Percentiles rank a stretch among this genome's conserved stretches.
These are phyloP conservation scores for Aspidiotus destructor DNA, from an alignment of 2,888 invertebrate genomes.

Conservation along the genomic window DNA sequence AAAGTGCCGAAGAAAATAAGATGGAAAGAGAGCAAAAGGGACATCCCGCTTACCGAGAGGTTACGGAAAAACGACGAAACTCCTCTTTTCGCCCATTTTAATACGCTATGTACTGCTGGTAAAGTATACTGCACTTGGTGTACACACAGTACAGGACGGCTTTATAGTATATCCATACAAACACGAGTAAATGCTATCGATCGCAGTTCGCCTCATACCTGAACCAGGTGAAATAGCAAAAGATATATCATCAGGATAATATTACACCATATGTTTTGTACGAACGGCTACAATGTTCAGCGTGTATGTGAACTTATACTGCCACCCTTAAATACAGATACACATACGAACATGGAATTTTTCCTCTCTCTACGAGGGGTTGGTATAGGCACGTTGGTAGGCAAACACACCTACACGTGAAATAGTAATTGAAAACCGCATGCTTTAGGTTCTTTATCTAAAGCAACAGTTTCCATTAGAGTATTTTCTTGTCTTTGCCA, in stretches of 20 bases:
- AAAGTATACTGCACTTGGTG: too few species aligned
- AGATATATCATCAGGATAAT: conserved; percentile 29
- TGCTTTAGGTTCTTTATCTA: not conserved
- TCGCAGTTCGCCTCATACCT: conserved; percentile 14
- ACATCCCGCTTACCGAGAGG: not conserved
- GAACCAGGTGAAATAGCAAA: conserved; percentile 29
- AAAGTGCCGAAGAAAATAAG: too few species aligned
- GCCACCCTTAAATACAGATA: not conserved
- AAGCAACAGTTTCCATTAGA: conserved; percentile 4
- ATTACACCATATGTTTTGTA: conserved; percentile 23
- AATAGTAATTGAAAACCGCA: conserved; percentile 1
- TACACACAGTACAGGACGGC: not conserved
- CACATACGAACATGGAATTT: not conserved
- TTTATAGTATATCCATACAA: conserved; percentile 1
- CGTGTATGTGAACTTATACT: not conserved
- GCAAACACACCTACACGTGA: conserved; percentile 4
- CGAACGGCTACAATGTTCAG: not conserved
- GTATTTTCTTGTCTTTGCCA: not conserved
- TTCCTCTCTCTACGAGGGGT: not conserved
- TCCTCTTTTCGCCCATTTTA: conserved; percentile 1
- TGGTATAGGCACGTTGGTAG: too few species aligned
- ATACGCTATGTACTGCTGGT: not conserved
- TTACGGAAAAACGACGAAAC: not conserved
- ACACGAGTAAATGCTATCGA: conserved; percentile 14
- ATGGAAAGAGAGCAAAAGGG: too few species aligned